phyloP scores from a whole-genome alignment of 1,140 invertebrate genomes.

The Pseudomyrmex concolor region DNA sequence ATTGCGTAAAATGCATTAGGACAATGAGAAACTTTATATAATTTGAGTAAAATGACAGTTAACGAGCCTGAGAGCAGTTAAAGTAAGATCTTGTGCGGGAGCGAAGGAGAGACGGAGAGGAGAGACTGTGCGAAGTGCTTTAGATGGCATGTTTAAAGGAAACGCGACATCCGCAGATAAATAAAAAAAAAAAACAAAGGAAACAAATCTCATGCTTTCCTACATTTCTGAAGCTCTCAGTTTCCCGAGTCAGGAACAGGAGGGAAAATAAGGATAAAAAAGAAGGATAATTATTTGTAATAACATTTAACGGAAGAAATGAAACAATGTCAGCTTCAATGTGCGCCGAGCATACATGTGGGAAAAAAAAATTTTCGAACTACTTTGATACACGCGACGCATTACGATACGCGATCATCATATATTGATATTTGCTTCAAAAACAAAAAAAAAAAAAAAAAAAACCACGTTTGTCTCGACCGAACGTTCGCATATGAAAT shows the following conservation, averaged over 20 bases:
- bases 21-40: conserved; percentile 83
- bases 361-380: conserved; percentile 24
- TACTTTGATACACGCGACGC: conserved; percentile 46
- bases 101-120: conserved; percentile 37
- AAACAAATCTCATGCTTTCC: conserved; percentile 59
- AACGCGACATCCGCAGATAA: conserved; percentile 62
- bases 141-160: conserved; percentile 71
- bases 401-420: conserved; percentile 47
- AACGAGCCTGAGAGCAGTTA: conserved; percentile 65
- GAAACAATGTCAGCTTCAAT: conserved; percentile 65
- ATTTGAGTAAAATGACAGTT: conserved; percentile 73
- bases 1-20: conserved; percentile 84
- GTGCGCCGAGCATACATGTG: conserved; percentile 55
- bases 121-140: conserved; percentile 73
- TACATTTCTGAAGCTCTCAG: conserved; percentile 68
- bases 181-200: conserved; percentile 28
- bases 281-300: conserved; percentile 9
- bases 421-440: conserved; percentile 27
- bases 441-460: neutral
- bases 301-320: conserved; percentile 14
- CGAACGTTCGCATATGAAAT: conserved; percentile 13
- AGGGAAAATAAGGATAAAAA: neutral
- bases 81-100: conserved; percentile 53
- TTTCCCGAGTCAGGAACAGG: conserved; percentile 9
- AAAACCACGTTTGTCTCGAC: conserved; percentile 20